These are phyloP conservation scores for Solenopsis invicta DNA, from an alignment of 1,140 invertebrate species.

Conservation along the genomic window DNA sequence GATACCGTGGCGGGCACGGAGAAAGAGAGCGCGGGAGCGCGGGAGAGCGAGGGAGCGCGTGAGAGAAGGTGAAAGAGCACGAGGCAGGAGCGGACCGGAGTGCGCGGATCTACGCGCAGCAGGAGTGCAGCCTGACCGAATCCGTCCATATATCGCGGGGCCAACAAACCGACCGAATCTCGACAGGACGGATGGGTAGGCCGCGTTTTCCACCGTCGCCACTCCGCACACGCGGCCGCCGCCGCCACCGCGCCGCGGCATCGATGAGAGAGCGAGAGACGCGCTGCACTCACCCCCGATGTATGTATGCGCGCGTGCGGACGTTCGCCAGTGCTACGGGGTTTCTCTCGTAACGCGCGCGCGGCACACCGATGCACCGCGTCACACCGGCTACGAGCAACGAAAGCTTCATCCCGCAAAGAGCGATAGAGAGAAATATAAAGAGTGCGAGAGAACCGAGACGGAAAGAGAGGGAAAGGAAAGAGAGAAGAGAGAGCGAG, in stretches of 20 bases:
- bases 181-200: constrained; percentile 84
- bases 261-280: constrained; percentile 43
- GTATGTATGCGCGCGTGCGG: too few species aligned
- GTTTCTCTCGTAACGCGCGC: constrained; percentile 69
- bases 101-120: constrained; percentile 11
- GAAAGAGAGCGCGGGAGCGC: not conserved
- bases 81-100: constrained; percentile 33
- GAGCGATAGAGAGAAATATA: constrained; percentile 62
- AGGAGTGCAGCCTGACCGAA: constrained; percentile 76
- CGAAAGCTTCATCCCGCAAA: constrained; percentile 70
- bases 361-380: constrained; percentile 68
- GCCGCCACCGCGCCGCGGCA: constrained; percentile 30
- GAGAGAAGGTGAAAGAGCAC: not conserved
- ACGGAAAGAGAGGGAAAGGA: too few species aligned
- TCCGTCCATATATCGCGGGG: constrained; percentile 84
- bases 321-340: constrained; percentile 66
- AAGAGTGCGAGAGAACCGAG: too few species aligned
- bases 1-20: constrained; percentile 57
- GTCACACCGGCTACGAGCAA: constrained; percentile 70
- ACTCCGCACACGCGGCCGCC: too few species aligned
- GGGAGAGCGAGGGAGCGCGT: not conserved
- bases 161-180: constrained; percentile 85
- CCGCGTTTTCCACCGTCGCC: constrained; percentile 82
- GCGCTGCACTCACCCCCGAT: too few species aligned
- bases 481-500: too few species aligned